Base-by-base conservation (phyloP, 1,140 invertebrate species). In the Linepithema humile region DNA sequence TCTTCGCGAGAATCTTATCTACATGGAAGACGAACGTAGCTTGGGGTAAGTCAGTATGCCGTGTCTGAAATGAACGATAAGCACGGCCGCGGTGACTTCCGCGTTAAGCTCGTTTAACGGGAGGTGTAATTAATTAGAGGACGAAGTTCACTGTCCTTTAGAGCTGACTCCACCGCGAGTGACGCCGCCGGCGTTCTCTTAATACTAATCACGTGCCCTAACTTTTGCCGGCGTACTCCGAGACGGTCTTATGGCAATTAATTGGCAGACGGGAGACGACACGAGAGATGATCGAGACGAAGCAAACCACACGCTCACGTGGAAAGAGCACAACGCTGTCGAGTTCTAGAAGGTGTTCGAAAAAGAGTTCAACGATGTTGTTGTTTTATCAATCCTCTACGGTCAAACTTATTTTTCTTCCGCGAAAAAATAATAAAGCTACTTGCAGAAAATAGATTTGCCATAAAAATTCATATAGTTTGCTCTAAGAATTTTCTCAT, bases 181-280 rank as follows among this genome's bases (percentile, higher is more conserved):
- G 65, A 64, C 43, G 65, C 60, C 43, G 26, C 45, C 12, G 59
- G 59, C 70, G 35, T 60, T 85, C 69, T 67, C 80, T 85, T 85
- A 65, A 83, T 83, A 59, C 83, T 84, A 82, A 84, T 84, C 60
- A 80, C 72, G 60, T 64, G 69, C 48, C 82, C 60, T 80, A 78
- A 84, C 73, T 78, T 78, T 78, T 67, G 74, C 50, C 55, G 78
- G 50, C 35, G 40, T 82, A 69, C 83, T 75, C 50, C 23, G 43
- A 67, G 53, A 90, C 43, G 85, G 88, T 85, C 84, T 84, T 90
- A 91, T 92, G 91, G 90, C 92, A 92, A 91, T 92, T 89, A 82
- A 88, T 92, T 84, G 91, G 87, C 87, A 90, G 69, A 88, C 84
- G 85, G 10, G 82, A 77, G 59, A 86, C 43, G 75, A 78, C 64